Evolutionary conservation across 2,797 vertebrate genomes (phyloP).

Genomic region (Rallus crepitans): DNA sequence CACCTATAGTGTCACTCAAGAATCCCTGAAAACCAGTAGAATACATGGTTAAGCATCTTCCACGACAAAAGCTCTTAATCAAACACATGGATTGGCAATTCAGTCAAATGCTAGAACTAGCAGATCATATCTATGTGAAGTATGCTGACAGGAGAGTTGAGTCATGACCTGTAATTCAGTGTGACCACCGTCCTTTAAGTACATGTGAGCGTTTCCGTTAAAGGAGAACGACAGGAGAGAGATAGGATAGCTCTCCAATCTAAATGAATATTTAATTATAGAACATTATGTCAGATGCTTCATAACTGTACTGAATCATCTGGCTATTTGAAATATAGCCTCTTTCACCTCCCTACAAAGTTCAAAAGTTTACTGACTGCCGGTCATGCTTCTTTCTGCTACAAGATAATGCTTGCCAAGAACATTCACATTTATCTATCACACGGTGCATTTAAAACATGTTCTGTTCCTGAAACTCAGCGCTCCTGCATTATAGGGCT

Average conservation of each 20-base stretch:
- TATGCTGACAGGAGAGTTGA: neutral
- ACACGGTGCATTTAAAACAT: neutral
- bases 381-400: neutral
- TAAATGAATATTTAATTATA: neutral
- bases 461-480: neutral
- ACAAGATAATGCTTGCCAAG: neutral
- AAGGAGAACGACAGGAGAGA: neutral
- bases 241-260: neutral
- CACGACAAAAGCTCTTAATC: neutral
- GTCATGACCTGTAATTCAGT: neutral
- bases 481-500: neutral
- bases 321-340: neutral
- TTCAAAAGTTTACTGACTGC: neutral
- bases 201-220: accelerated
- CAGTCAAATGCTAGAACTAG: neutral
- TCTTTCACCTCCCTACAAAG: neutral
- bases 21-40: neutral
- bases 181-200: neutral
- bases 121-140: neutral
- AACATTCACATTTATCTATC: neutral
- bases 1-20: neutral
- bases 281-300: neutral
- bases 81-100: neutral
- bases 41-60: neutral
- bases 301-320: neutral